Evolutionary conservation across 2,888 invertebrate species (phyloP).

Genomic region (Meteorus cinctellus): DNA sequence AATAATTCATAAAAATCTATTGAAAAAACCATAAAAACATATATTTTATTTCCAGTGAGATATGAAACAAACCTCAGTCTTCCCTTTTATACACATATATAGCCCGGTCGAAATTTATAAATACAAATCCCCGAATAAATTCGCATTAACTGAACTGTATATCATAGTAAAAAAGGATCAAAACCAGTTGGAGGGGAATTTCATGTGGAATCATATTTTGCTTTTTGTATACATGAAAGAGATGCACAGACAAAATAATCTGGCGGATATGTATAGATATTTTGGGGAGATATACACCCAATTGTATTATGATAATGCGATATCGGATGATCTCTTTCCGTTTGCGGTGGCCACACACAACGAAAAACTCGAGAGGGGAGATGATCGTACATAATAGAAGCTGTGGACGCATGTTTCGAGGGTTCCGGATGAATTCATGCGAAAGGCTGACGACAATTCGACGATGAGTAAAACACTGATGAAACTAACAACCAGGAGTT

Average conservation of each 20-base stretch:
- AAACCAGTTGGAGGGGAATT: too few species aligned
- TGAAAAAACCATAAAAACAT: too few species aligned
- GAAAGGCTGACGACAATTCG: slow-evolving; percentile 6
- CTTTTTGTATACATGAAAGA: too few species aligned
- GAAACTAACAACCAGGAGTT: not conserved
- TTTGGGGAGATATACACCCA: slow-evolving; percentile 7
- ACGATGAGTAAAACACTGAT: not conserved
- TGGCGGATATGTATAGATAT: not conserved
- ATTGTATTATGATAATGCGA: slow-evolving; percentile 33
- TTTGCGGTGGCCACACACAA: slow-evolving; percentile 18
- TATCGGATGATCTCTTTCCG: slow-evolving; percentile 7
- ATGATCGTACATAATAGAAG: not conserved
- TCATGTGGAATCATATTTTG: too few species aligned
- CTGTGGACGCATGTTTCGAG: not conserved
- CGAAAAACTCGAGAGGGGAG: not conserved
- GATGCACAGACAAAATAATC: not conserved
- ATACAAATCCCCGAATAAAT: too few species aligned
- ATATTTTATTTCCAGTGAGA: too few species aligned
- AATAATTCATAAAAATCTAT: too few species aligned
- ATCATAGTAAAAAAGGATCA: too few species aligned
- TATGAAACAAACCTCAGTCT: too few species aligned
- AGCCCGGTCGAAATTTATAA: too few species aligned
- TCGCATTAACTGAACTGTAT: too few species aligned
- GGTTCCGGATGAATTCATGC: slow-evolving; percentile 10
- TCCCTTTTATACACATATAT: slow-evolving; percentile 39